Evolutionary conservation across 1,140 invertebrate species (phyloP), one percentile per base, ranked within the genome.

Genomic region (Venturia canescens): DNA sequence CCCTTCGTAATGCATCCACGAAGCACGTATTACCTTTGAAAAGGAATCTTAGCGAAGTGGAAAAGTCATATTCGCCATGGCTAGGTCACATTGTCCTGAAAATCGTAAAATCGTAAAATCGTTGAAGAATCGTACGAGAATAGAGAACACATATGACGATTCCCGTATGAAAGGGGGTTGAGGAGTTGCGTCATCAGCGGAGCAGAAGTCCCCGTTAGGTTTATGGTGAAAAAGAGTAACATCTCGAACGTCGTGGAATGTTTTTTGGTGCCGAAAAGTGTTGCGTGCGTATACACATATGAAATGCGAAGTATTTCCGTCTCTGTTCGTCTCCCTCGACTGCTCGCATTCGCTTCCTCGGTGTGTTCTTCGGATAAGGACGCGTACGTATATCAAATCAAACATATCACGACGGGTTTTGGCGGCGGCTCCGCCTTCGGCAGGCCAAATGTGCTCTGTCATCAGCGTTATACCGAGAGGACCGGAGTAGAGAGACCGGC

Each of bases 371-470:
- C 75, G 76, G 77, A 83, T 79, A 80, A 80, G 79, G 70, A 83
- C 72, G 82, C 79, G 77, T 80, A 83, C 82, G 82, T 83, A 81
- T 78, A 76, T 81, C 79, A 83, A 83, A 83, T 80, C 76, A 83
- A 83, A 83, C 79, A 83, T 83, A 83, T 83, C 82, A 80, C 79
- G 70, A 83, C 69, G 78, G 81, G 78, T 79, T 78, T 48, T 76
- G 38, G 66, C 29, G 15, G 66, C 66, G 71, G 77, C 79, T 79
- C 82, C 80, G 79, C 82, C 82, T 83, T 79, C 82, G 79, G 75
- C 79, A 83, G 82, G 67, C 71, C 79, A 80, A 83, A 83, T 83
- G 70, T 79, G 80, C 82, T 79, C 75, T 81, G 82, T 83, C 82
- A 83, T 83, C 82, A 69, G 76, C 70, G 79, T 74, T 74, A 74